Percentiles rank a stretch among this genome's conserved stretches.
phyloP scores from a whole-genome alignment of 1,140 invertebrate species.

The Belonocnema kinseyi region DNA sequence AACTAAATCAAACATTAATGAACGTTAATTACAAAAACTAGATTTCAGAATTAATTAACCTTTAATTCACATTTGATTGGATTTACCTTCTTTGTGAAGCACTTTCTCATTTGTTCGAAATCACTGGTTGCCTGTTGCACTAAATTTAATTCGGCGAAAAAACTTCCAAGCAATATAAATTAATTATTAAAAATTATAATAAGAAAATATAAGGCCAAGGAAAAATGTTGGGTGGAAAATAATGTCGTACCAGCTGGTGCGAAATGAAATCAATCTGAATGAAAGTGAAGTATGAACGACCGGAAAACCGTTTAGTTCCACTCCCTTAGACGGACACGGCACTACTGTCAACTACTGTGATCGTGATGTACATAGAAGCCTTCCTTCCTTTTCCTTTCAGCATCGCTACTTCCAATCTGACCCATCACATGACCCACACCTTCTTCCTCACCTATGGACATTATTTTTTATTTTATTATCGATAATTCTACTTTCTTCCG shows the following conservation, averaged over 20 bases:
- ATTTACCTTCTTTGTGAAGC: too few species aligned
- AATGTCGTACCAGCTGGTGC: too few species aligned
- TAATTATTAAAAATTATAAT: neutral
- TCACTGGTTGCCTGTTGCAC: too few species aligned
- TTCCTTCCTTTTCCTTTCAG: constrained; percentile 37
- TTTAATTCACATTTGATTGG: too few species aligned
- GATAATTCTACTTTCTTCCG: too few species aligned
- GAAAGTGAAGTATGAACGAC: constrained; percentile 11
- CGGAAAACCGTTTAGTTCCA: constrained; percentile 25
- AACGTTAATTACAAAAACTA: too few species aligned
- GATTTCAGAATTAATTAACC: too few species aligned
- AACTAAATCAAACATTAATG: too few species aligned
- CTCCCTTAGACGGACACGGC: constrained; percentile 32
- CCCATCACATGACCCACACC: neutral
- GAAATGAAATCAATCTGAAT: neutral
- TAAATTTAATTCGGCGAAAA: too few species aligned
- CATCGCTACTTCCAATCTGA: constrained; percentile 37
- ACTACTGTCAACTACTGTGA: constrained; percentile 50
- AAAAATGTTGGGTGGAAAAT: neutral
- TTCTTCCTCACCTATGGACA: neutral
- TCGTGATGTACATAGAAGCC: neutral
- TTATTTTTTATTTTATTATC: too few species aligned
- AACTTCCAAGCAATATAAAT: too few species aligned
- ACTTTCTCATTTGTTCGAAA: too few species aligned
- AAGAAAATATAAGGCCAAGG: neutral